These are phyloP conservation scores for Spisula subtruncata DNA, from an alignment of 2,888 invertebrate species.

Conservation along the genomic window DNA sequence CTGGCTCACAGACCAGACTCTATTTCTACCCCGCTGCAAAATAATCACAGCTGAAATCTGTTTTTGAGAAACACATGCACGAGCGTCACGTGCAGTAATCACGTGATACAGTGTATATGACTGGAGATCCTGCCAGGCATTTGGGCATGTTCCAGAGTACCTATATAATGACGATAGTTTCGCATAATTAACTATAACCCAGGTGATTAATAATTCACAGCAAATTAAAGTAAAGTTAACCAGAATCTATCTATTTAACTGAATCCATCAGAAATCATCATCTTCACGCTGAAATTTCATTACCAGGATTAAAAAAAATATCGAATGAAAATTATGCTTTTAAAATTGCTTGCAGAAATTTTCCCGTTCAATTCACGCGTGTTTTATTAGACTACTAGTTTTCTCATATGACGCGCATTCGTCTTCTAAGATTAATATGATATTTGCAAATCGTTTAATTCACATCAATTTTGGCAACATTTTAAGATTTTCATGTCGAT, in stretches of 20 bases:
- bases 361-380: no score
- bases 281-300: slow-evolving; percentile 6
- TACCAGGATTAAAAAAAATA: background rate
- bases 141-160: no score
- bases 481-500: slow-evolving; percentile 3
- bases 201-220: slow-evolving; percentile 3
- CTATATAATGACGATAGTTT: background rate
- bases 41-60: slow-evolving; percentile 26
- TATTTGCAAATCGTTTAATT: background rate
- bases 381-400: background rate
- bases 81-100: background rate
- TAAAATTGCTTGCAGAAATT: background rate
- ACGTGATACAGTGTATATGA: background rate
- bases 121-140: background rate
- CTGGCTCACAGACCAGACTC: slow-evolving; percentile 18
- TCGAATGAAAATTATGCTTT: background rate
- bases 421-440: slow-evolving; percentile 3
- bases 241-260: background rate
- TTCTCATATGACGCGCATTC: background rate
- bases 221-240: background rate
- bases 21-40: slow-evolving; percentile 33
- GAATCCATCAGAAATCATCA: background rate
- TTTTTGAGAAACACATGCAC: slow-evolving; percentile 26
- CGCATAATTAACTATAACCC: background rate
- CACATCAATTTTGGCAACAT: background rate